Evolutionary conservation across 1,140 invertebrate genomes (phyloP).

Genomic region (Leptopilina boulardi): DNA sequence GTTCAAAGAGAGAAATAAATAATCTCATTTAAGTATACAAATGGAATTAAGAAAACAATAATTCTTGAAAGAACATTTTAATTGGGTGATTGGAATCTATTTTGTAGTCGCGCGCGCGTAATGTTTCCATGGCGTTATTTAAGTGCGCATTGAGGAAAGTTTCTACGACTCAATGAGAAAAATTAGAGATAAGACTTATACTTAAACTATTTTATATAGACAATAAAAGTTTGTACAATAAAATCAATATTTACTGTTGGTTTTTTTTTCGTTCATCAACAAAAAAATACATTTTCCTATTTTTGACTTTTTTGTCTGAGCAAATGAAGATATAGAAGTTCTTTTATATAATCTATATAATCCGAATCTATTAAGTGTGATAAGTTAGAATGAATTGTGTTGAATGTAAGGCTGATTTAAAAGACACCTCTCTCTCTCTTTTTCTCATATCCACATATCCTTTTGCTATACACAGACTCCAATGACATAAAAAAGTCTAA

Average conservation of each 20-base stretch:
- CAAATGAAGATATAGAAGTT: too few relatives aligned
- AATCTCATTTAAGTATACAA: background rate
- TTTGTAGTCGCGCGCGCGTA: background rate
- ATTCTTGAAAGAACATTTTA: conserved; percentile 12
- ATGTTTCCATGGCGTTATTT: background rate
- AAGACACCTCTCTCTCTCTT: conserved; percentile 23
- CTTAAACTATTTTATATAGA: too few relatives aligned
- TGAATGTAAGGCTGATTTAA: background rate
- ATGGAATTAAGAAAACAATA: conserved; percentile 18
- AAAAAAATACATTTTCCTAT: too few relatives aligned
- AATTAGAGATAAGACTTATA: background rate
- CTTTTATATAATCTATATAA: background rate
- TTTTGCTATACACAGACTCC: conserved; percentile 12
- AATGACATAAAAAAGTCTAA: conserved; percentile 31
- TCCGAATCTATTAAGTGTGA: conserved; percentile 1
- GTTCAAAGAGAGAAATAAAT: background rate
- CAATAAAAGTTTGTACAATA: background rate
- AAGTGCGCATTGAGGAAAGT: background rate
- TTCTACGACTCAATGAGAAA: background rate
- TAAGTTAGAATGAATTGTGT: background rate
- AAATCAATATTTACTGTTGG: too few relatives aligned
- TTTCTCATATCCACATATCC: conserved; percentile 21
- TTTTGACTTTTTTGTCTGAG: too few relatives aligned
- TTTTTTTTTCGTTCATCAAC: too few relatives aligned
- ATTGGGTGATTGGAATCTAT: conserved; percentile 24